Base-by-base conservation (phyloP, 2,888 invertebrate genomes). In the Pachydiplax longipennis region DNA sequence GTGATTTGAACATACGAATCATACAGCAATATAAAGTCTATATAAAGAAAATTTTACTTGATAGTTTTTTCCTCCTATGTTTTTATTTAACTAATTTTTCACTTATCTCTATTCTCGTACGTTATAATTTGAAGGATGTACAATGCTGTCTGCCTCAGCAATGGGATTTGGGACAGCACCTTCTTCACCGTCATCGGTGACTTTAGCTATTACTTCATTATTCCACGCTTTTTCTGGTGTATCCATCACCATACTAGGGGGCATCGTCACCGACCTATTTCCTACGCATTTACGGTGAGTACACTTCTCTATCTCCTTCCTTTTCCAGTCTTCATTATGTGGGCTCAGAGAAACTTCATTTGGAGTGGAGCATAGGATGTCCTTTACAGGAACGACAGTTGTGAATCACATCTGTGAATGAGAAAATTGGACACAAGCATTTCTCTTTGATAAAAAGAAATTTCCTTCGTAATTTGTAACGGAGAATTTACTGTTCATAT, bases 211-310 rank as follows among this genome's bases (percentile, higher is more conserved):
- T 2, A 87, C 87, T 37, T 87, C 87, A 12, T 18, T 87, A 22
- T 87, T 87, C 61, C 87, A 87, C n/a, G 87, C 87, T 61, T 61
- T 58, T 61, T 58, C 87, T 61, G 87, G 87, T 61, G 87, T 87
- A 0, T 87, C 87, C 61, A 87, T 87, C 87, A 87, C 87, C n/a
- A 37, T 87, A 13, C 40, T 87, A 13, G 87, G 87, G 8, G 87
- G 87, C 31, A 58, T 87, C n/a, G 40, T 87, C 37, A 31, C 87
- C 10, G 87, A 87, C n/a, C 35, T 65, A 22, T 87, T 87, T 13
- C 87, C 87, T 5, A 87, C 87, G 61, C 87, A 87, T n/a, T 37
- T 87, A 13, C 58, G 87, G 87, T 87, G 61, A 73, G 73, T 31
- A 73, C 12, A 73, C 31, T 73, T 31, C 8, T 2, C 31, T 31